phyloP scores from a whole-genome alignment of 1,140 invertebrate genomes.

The Bactericera cockerelli region DNA sequence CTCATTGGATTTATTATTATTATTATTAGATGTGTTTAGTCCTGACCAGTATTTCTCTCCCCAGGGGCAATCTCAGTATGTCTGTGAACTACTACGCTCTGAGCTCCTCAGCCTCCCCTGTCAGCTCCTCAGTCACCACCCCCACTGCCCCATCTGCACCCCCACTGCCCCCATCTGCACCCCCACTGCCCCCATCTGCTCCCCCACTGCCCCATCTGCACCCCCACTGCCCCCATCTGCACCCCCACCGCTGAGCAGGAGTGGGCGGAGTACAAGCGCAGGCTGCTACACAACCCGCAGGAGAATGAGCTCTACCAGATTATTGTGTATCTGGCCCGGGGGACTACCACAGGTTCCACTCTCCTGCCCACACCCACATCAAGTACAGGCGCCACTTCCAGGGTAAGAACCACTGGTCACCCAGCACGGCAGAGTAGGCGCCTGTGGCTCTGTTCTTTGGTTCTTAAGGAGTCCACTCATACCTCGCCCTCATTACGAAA shows the following conservation, averaged over 20 bases:
- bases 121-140: not conserved
- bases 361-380: conserved; percentile 80
- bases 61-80: not conserved
- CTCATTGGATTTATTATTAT: too few relatives aligned
- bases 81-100: too few relatives aligned
- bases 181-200: not conserved
- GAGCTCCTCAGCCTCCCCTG: too few relatives aligned
- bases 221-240: not conserved
- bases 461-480: too few relatives aligned
- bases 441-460: too few relatives aligned
- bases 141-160: not conserved
- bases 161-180: too few relatives aligned
- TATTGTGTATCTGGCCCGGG: conserved; percentile 88
- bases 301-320: conserved; percentile 77
- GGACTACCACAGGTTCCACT: conserved; percentile 98
- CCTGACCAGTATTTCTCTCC: too few relatives aligned
- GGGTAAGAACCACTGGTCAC: conserved; percentile 38
- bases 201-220: not conserved
- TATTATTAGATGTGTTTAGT: too few relatives aligned
- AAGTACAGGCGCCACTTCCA: conserved; percentile 75
- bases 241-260: conserved; percentile 13
- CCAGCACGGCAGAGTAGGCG: too few relatives aligned
- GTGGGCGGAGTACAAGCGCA: conserved; percentile 38
- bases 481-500: too few relatives aligned
- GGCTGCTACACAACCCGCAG: conserved; percentile 43